Evolutionary conservation across 2,888 invertebrate species (phyloP).

Genomic region (Lacanobia wlatinum): DNA sequence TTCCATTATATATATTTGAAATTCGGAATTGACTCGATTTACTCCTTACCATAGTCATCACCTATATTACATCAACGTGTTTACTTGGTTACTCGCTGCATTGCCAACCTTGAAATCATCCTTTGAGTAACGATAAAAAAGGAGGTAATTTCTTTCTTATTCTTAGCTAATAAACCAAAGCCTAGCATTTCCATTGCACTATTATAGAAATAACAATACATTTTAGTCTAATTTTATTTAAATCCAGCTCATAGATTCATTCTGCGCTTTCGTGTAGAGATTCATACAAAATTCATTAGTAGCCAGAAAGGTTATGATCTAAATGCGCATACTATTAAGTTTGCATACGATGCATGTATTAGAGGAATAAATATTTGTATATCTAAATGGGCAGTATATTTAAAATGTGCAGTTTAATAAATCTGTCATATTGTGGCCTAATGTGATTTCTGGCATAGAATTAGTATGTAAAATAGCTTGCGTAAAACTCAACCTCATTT

Average conservation of each 20-base stretch:
- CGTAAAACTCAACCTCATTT: not conserved
- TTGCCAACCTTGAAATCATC: too few species aligned
- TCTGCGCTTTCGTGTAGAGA: constrained; percentile 24
- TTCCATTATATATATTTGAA: too few species aligned
- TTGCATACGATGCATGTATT: constrained; percentile 8
- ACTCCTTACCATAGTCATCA: too few species aligned
- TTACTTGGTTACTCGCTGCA: too few species aligned
- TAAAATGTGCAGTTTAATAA: not conserved
- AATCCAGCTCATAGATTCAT: constrained; percentile 44
- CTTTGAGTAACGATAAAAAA: too few species aligned
- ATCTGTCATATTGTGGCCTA: not conserved
- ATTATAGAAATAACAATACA: not conserved
- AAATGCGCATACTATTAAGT: constrained; percentile 53
- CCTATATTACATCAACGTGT: too few species aligned
- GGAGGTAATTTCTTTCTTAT: not conserved
- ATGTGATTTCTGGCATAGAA: not conserved
- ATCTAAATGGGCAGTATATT: not conserved
- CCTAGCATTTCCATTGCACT: not conserved
- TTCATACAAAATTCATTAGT: constrained; percentile 61
- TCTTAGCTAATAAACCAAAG: not conserved
- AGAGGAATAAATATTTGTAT: not conserved
- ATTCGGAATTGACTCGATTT: too few species aligned
- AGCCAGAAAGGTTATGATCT: constrained; percentile 28
- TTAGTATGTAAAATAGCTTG: not conserved
- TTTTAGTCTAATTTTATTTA: constrained; percentile 34